phyloP scores from a whole-genome alignment of 2,113 vertebrate genomes.

The Tachuris rubrigastra region DNA sequence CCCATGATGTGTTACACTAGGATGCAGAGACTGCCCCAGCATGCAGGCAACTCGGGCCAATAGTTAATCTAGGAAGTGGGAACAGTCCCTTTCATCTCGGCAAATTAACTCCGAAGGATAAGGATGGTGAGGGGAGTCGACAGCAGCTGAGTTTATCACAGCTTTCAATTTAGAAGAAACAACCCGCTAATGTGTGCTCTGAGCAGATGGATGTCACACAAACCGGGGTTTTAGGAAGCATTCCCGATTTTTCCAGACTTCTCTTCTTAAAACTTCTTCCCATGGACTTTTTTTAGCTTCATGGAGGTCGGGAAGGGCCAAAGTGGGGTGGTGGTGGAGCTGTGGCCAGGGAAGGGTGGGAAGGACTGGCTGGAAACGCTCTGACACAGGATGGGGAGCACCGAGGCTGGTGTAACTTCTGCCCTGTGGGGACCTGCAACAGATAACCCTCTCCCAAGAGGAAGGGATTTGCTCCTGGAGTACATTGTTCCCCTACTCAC shows the following conservation, averaged over 20 bases:
- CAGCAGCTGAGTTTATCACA: constrained; percentile 32
- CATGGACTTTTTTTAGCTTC: background rate
- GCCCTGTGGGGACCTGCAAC: rapidly evolving
- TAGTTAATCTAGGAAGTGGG: background rate
- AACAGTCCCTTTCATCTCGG: background rate
- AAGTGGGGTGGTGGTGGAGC: background rate
- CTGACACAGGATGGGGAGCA: rapidly evolving
- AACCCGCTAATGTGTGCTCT: background rate
- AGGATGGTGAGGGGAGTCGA: background rate
- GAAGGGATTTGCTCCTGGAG: background rate
- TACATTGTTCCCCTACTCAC: background rate
- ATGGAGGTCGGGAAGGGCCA: background rate
- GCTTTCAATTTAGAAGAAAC: constrained; percentile 27
- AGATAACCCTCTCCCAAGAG: background rate
- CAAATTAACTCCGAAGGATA: background rate
- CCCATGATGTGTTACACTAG: rapidly evolving
- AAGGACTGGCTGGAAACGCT: background rate
- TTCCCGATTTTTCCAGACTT: background rate
- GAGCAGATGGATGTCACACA: constrained; percentile 5
- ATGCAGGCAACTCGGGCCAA: background rate
- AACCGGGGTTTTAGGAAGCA: background rate
- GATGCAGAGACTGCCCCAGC: background rate
- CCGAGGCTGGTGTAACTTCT: background rate
- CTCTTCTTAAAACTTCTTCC: background rate
- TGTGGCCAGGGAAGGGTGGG: background rate